These are phyloP conservation scores for Spisula solida DNA, from an alignment of 2,888 invertebrate species.

Conservation along the genomic window DNA sequence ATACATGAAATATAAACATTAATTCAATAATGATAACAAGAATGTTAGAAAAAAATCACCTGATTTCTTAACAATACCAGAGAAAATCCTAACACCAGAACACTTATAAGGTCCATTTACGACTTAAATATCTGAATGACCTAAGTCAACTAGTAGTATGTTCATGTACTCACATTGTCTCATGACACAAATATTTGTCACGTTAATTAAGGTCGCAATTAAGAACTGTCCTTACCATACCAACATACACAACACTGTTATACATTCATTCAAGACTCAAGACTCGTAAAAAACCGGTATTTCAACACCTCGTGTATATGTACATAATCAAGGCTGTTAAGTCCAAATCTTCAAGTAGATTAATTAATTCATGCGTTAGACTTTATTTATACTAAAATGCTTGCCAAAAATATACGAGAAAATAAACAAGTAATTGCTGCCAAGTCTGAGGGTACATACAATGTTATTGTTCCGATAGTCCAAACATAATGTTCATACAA, in stretches of 20 bases:
- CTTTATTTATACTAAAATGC: background rate
- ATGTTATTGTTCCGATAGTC: background rate
- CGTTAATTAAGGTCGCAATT: background rate
- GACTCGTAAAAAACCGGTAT: background rate
- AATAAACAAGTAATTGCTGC: background rate
- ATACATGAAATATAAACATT: too few relatives aligned
- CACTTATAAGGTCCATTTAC: background rate
- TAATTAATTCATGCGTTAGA: background rate
- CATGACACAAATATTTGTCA: background rate
- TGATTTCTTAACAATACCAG: background rate
- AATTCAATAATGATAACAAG: background rate
- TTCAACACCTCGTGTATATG: background rate
- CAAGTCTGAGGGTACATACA: background rate
- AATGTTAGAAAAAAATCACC: background rate
- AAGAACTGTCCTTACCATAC: background rate
- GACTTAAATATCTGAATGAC: background rate
- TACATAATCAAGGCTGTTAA: background rate
- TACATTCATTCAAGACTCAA: background rate
- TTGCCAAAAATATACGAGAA: conserved; percentile 14
- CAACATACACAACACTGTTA: conserved; percentile 4
- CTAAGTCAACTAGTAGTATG: background rate
- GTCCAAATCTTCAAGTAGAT: background rate
- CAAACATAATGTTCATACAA: background rate
- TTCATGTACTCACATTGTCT: background rate
- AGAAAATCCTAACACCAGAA: background rate